Evolutionary conservation across 2,113 vertebrate species (phyloP).

Genomic region (Elephas maximus): DNA sequence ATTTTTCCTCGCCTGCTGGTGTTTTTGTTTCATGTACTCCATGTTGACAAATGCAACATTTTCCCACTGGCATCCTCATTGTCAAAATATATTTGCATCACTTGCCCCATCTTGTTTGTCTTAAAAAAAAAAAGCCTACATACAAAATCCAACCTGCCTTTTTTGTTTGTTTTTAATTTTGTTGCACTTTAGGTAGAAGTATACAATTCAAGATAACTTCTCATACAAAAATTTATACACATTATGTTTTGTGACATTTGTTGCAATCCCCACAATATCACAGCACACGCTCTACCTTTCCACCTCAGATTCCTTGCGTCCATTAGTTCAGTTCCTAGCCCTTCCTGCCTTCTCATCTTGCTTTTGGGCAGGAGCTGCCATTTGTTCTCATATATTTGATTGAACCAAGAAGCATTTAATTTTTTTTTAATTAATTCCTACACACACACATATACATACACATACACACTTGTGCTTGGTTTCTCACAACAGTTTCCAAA

Average conservation of each 20-base stretch:
- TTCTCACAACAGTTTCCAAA: background rate
- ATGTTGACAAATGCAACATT: slow-evolving; percentile 49
- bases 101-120: background rate
- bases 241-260: too few species aligned
- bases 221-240: too few species aligned
- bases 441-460: rapidly evolving
- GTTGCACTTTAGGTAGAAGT: too few species aligned
- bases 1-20: slow-evolving; percentile 19
- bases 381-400: too few species aligned
- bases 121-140: background rate
- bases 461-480: background rate
- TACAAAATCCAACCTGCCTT: background rate
- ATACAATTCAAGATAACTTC: too few species aligned
- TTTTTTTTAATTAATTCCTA: background rate
- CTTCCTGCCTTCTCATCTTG: too few species aligned
- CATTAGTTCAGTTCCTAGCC: too few species aligned
- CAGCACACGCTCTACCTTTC: too few species aligned
- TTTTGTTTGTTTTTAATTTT: background rate
- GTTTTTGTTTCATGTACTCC: background rate
- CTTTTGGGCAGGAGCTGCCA: too few species aligned
- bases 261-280: too few species aligned
- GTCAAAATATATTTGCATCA: slow-evolving; percentile 17
- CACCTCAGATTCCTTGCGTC: too few species aligned
- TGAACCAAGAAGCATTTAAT: background rate
- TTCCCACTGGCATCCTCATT: background rate